Base-by-base conservation (phyloP, 2,888 invertebrate species). In the Phania funesta region DNA sequence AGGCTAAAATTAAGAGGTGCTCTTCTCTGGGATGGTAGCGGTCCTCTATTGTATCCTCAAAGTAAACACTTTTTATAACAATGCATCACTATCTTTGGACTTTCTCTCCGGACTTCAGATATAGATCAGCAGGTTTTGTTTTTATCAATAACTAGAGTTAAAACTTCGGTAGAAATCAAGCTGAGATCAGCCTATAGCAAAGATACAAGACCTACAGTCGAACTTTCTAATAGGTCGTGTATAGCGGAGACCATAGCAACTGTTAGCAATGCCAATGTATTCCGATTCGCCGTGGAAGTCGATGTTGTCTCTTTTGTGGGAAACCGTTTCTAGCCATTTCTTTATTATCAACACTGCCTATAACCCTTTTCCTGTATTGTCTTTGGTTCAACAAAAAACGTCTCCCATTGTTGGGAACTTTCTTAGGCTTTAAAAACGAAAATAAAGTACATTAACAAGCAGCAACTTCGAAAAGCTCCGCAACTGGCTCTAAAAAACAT, bases 1-100 rank as follows among this genome's bases (percentile, higher is more conserved):
- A 65, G 56, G 44, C 26, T 75, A 75, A 56, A n/a, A 75, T 56
- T 56, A 26, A 65, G 26, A 75, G 65, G 48, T 75, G 65, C 32
- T 76, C 67, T 76, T 68, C 35, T 48, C 32, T 76, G 44, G 50
- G 62, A 54, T 65, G 29, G 67, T 20, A 75, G 22, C 22, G 67
- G 58, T 44, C 18, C 6, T 67, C 67, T 58, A 48, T 75, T 68
- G 52, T 18, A 44, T 50, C 58, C 62, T 68, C 50, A 62, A 60
- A 76, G 52, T 62, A 75, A 65, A 56, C 46, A 32, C 22, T 44
- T 44, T 56, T 75, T 16, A 56, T 54, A 32, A 44, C 46, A 65
- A 56, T 44, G 52, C 50, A 52, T 62, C 38, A n/a, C 38, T 52
- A 38, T 38, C 5, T 65, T 65, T 75, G 44, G 32, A 48, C 8